Evolutionary conservation across 2,113 vertebrate species (phyloP).

Genomic region (Catharus minimus): DNA sequence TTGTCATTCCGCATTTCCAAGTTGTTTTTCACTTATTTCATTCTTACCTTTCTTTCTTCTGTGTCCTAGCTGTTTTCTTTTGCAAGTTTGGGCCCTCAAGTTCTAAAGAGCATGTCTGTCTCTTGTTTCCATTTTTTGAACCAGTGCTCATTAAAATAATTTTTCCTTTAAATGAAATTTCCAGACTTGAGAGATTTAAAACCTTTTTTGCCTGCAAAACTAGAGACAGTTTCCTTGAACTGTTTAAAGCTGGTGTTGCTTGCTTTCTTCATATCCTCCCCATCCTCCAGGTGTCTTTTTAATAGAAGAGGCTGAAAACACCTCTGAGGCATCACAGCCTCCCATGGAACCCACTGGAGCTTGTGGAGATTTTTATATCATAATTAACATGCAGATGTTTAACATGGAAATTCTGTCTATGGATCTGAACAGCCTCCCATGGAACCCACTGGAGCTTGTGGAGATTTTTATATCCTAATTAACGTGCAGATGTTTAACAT

Average conservation of each 20-base stretch:
- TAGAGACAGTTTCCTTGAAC: neutral
- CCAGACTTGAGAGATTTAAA: neutral
- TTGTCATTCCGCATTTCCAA: neutral
- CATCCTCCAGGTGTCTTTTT: neutral
- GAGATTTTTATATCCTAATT: neutral
- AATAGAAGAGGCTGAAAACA: neutral
- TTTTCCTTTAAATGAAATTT: neutral
- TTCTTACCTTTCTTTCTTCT: neutral
- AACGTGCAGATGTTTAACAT: neutral
- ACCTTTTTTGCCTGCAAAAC: neutral
- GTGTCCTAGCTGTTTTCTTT: neutral
- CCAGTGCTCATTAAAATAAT: neutral
- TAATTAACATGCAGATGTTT: conserved; percentile 13
- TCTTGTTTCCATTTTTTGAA: neutral
- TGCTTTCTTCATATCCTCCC: neutral
- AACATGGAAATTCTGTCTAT: conserved; percentile 6
- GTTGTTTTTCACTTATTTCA: neutral
- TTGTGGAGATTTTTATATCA: neutral
- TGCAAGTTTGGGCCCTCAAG: neutral
- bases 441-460: neutral
- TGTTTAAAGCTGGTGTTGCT: neutral
- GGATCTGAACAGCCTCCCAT: neutral
- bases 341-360: neutral
- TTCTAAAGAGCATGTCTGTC: neutral
- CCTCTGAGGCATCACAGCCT: neutral